Base-by-base conservation (phyloP, 2,888 invertebrate genomes). In the Eudemis profundana region DNA sequence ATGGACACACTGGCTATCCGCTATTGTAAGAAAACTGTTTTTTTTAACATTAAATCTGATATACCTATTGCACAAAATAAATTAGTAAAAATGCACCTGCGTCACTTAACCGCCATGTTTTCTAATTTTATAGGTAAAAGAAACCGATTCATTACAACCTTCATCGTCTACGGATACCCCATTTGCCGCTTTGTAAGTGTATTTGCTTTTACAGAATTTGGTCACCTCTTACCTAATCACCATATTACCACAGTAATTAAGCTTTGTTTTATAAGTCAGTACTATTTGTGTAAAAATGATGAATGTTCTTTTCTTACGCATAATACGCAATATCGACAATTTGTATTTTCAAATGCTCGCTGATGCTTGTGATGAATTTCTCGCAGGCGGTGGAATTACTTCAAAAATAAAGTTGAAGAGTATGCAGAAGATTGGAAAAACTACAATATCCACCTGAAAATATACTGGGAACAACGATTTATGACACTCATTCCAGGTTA, bases 1-100 rank as follows among this genome's bases (percentile, higher is more conserved):
- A 54, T 90, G 90, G 90, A 90, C 89, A 0, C 82, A 83, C 44
- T 89, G 89, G 89, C 74, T 91, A 4, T 81, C 78, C n/a, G 75
- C 78, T 62, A 79, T 89, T 61, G 90, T 89, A 70, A 78, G 84
- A 56, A 79, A 66, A 21, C 47, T 21, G 14, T 42, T 4, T 40
- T 5, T 40, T 14, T 4, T 38, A 38, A 5, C 14, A 3, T 38
- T 8, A 27, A n/a, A 15, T 4, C 3, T 40, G 5, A n/a, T n/a
- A n/a, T n/a, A n/a, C n/a, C n/a, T n/a, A n/a, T n/a, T n/a, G n/a
- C n/a, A n/a, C n/a, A n/a, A n/a, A n/a, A n/a, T n/a, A n/a, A n/a
- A n/a, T n/a, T n/a, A n/a, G n/a, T n/a, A n/a, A n/a, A n/a, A n/a
- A n/a, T n/a, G n/a, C n/a, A n/a, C n/a, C n/a, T n/a, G n/a, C n/a